Conservation (phyloP, 2,888 invertebrate genomes). For the Lissocephala sabroskyi region DNA sequence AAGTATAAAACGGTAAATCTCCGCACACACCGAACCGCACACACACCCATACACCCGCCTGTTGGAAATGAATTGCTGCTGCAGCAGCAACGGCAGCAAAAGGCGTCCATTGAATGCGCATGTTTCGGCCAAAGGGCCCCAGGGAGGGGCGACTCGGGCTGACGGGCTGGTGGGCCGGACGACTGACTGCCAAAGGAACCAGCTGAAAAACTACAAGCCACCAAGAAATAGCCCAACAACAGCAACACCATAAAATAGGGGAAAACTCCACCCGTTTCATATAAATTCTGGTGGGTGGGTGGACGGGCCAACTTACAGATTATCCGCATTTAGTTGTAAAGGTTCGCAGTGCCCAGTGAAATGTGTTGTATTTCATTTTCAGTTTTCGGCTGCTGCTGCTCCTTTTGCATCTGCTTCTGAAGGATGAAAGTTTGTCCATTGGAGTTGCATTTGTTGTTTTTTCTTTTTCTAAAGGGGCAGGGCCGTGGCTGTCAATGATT, state of each 20-base stretch:
- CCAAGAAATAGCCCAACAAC: conserved; percentile 55
- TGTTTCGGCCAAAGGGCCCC: conserved; percentile 56
- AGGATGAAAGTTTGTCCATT: conserved; percentile 51
- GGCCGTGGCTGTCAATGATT: conserved; percentile 54
- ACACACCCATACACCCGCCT: conserved; percentile 26
- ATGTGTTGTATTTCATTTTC: conserved; percentile 66
- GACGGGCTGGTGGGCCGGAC: too few relatives aligned
- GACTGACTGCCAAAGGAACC: conserved; percentile 4
- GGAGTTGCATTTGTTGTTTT: too few relatives aligned
- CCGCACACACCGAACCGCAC: conserved; percentile 55
- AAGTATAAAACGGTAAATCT: conserved; percentile 73
- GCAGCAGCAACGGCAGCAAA: conserved; percentile 11
- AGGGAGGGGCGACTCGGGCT: too few relatives aligned
- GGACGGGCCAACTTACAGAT: conserved; percentile 66
- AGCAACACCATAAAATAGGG: conserved; percentile 21
- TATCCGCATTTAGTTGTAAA: conserved; percentile 70
- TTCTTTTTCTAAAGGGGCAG: too few relatives aligned
- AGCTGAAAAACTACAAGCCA: conserved; percentile 50
- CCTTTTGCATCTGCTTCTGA: conserved; percentile 21
- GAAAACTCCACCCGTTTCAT: conserved; percentile 62
- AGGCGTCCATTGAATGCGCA: conserved; percentile 53
- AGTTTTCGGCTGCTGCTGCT: conserved; percentile 13
- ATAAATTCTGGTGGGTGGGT: conserved; percentile 60
- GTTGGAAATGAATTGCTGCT: conserved; percentile 59
- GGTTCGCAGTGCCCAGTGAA: conserved; percentile 58